phyloP scores from a whole-genome alignment of 2,888 invertebrate genomes.

The Acleris holmiana region DNA sequence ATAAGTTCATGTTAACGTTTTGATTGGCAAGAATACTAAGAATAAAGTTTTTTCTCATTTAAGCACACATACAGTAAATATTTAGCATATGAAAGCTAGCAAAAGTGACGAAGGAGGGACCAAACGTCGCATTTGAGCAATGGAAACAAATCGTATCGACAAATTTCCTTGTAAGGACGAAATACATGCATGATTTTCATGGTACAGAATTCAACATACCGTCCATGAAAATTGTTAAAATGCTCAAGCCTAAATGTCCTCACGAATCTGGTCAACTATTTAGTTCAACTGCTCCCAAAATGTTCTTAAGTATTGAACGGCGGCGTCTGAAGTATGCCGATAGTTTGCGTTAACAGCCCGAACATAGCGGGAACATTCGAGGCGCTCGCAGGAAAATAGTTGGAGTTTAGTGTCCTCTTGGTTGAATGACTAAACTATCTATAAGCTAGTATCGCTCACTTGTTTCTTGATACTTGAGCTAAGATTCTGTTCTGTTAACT shows the following conservation, averaged over 20 bases:
- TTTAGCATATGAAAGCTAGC: too few species aligned
- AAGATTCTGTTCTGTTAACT: not conserved
- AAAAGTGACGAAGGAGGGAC: too few species aligned
- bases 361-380: slow-evolving; percentile 29
- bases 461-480: slow-evolving; percentile 10
- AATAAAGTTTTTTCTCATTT: too few species aligned
- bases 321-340: slow-evolving; percentile 21
- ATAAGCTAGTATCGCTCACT: slow-evolving; percentile 46
- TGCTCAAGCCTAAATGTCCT: slow-evolving; percentile 10
- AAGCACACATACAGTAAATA: too few species aligned
- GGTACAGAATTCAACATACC: not conserved
- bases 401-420: slow-evolving; percentile 45
- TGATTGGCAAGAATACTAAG: too few species aligned
- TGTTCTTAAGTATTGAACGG: slow-evolving; percentile 18
- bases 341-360: slow-evolving; percentile 15
- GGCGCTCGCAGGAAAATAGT: slow-evolving; percentile 10
- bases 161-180: too few species aligned
- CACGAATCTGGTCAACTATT: slow-evolving; percentile 24
- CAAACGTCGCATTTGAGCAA: too few species aligned
- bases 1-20: too few species aligned
- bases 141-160: too few species aligned
- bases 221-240: slow-evolving; percentile 15
- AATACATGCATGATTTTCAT: too few species aligned
- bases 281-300: slow-evolving; percentile 26
- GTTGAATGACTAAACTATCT: slow-evolving; percentile 51